Evolutionary conservation across 2,113 vertebrate genomes (phyloP).

Genomic region (Etia nguti): DNA sequence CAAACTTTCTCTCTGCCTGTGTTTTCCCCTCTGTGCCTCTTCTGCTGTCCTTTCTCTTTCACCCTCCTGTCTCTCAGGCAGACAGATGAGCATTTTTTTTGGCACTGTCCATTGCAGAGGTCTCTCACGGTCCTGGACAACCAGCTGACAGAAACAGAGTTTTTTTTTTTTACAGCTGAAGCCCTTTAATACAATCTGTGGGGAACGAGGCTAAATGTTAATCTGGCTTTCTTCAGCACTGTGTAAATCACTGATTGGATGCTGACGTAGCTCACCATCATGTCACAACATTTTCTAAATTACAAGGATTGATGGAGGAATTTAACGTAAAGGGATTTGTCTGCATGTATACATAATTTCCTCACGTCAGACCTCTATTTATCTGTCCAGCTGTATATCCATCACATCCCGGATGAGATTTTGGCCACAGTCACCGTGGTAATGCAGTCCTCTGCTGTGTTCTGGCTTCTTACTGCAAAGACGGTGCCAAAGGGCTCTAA

Average conservation of each 20-base stretch:
- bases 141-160: neutral
- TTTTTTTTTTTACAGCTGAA: neutral
- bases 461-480: constrained; percentile 1
- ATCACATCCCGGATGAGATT: neutral
- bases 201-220: neutral
- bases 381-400: neutral
- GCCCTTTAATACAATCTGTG: neutral
- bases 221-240: neutral
- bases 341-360: neutral
- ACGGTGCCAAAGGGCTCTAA: neutral
- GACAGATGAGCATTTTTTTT: constrained; percentile 5
- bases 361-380: neutral
- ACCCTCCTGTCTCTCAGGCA: neutral
- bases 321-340: neutral
- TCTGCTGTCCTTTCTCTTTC: neutral
- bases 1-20: neutral
- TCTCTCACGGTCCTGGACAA: neutral
- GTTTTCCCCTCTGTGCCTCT: neutral
- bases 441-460: neutral
- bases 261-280: neutral
- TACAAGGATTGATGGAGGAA: neutral
- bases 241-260: neutral
- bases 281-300: neutral
- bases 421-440: neutral
- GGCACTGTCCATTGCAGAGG: neutral